phyloP scores from a whole-genome alignment of 2,797 vertebrate genomes.

The Rhinichthys osculus region DNA sequence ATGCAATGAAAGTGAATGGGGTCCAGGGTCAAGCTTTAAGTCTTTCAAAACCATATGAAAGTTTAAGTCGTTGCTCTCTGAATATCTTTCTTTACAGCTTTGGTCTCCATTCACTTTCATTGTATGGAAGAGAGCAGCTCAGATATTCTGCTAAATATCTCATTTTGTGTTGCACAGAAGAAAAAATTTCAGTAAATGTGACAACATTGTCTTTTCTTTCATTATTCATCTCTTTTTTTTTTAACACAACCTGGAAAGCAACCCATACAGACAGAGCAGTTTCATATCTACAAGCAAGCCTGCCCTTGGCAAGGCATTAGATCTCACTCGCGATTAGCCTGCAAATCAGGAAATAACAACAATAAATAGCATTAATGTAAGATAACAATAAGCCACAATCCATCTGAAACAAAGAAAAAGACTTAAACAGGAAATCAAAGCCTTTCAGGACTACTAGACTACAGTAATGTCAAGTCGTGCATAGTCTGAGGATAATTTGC shows the following conservation, averaged over 20 bases:
- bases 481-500: constrained; percentile 42
- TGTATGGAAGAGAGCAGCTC: constrained; percentile 9
- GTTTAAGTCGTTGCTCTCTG: not conserved
- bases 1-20: not conserved
- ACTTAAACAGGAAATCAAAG: constrained; percentile 44
- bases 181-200: not conserved
- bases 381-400: constrained; percentile 23
- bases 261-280: not conserved
- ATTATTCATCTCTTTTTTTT: not conserved
- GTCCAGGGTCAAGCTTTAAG: not conserved
- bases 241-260: not conserved
- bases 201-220: not conserved
- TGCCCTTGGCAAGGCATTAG: constrained; percentile 18
- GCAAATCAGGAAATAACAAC: constrained; percentile 45
- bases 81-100: not conserved
- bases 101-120: not conserved
- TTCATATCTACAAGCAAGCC: not conserved
- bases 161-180: not conserved
- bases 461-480: constrained; percentile 36
- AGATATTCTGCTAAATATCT: not conserved
- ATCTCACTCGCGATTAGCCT: constrained; percentile 17
- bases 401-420: constrained; percentile 23
- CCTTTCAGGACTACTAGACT: constrained; percentile 1
- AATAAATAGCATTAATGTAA: constrained; percentile 43
- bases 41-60: not conserved